Base-by-base conservation (phyloP, 2,797 vertebrate genomes). In the Buceros bicornis region DNA sequence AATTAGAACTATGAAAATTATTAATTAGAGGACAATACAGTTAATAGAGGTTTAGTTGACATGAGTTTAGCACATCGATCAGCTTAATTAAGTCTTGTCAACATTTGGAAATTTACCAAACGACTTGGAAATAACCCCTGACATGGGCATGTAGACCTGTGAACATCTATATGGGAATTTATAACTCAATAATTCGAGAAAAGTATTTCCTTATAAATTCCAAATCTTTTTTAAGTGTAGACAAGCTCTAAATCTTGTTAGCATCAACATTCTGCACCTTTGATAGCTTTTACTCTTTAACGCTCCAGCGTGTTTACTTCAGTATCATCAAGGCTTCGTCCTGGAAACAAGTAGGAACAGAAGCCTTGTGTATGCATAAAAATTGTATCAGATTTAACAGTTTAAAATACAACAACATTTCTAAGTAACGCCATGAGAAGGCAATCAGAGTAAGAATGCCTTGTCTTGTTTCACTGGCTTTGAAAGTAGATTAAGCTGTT, bases 1-100 rank as follows among this genome's bases (percentile, higher is more conserved):
- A 72, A 91, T 90, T 89, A 87, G 90, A 94, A 93, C 56, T 56
- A 71, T 87, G 81, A 89, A 69, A 90, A 79, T 54, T 54, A 94
- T 89, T 96, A 91, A 93, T 89, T 95, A 82, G 65, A 65, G 60
- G 57, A 87, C 94, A 91, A 90, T 84, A 48, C n/a, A 62, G 47
- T 72, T 91, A 94, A 58, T 37, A 62, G 88, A 93, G 72, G 71
- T 95, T 70, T 70, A 61, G 64, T 64, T 90, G 64, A 82, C 69
- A 57, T 16, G n/a, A 84, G 74, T 88, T 94, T 73, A 82, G 80
- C 64, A 48, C 82, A 84, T 29, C 57, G 69, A 80, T 90, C 81
- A 95, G 45, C 31, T 78, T 91, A 72, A 91, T 87, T 90, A 86
- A 89, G 47, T 51, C 73, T 58, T 73, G 45, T 60, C 66, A 77